Conservation (phyloP, 35 echinoderm and acorn worm genomes). For the Apostichopus californicus region DNA sequence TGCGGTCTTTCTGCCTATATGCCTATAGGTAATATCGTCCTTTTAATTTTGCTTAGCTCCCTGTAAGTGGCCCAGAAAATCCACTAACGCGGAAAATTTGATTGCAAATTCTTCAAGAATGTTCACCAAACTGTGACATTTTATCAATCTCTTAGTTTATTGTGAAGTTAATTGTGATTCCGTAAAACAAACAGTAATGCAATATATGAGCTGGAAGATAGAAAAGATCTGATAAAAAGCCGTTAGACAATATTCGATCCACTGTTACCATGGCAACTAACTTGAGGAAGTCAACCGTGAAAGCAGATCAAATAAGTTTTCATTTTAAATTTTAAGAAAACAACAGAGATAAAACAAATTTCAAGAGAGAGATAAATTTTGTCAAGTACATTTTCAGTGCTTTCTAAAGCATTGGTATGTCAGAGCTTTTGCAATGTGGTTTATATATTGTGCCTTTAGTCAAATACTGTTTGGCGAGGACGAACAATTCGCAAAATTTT, state of each 20-base stretch:
- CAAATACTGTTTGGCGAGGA: too few relatives aligned
- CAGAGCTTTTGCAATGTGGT: too few relatives aligned
- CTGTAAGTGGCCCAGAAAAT: neutral
- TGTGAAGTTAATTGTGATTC: neutral
- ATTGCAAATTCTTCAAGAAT: neutral
- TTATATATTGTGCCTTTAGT: too few relatives aligned
- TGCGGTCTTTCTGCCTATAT: too few relatives aligned
- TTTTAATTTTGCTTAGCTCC: too few relatives aligned
- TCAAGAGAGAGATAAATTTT: neutral
- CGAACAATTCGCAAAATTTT: too few relatives aligned
- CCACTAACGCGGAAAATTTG: neutral
- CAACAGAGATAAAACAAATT: neutral
- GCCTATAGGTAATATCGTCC: too few relatives aligned
- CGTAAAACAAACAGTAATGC: neutral
- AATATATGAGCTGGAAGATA: neutral
- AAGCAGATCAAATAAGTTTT: constrained; percentile 17
- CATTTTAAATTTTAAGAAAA: neutral
- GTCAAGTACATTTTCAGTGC: neutral
- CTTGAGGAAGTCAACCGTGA: constrained; percentile 18
- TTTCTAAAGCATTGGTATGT: neutral
- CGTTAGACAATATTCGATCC: neutral
- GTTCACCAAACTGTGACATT: neutral
- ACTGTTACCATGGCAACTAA: neutral
- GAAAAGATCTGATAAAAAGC: neutral
- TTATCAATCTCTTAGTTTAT: neutral